Conservation (phyloP, 2,113 vertebrate genomes). For the Cavia aperea region DNA sequence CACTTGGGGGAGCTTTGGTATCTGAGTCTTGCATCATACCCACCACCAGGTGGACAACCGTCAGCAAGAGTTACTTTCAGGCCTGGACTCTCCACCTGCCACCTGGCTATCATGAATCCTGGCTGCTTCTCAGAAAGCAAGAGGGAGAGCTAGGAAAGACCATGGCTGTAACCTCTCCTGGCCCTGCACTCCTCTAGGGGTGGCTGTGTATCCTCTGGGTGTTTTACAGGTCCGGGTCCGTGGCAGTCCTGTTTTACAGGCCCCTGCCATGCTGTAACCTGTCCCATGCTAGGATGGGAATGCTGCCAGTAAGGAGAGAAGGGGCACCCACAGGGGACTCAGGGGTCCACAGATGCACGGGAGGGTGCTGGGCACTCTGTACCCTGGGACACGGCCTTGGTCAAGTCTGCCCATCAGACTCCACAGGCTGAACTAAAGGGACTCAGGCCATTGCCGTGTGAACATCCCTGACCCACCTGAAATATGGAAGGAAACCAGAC, state of each 20-base stretch:
- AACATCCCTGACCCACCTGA: neutral
- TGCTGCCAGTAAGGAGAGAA: too few species aligned
- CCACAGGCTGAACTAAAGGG: neutral
- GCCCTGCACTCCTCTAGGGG: fast-evolving
- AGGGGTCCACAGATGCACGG: neutral
- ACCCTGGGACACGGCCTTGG: neutral
- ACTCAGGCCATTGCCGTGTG: neutral
- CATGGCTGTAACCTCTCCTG: neutral
- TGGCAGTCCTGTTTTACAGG: neutral
- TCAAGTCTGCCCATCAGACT: neutral
- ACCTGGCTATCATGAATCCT: neutral
- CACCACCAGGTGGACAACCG: neutral
- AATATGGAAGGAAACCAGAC: neutral
- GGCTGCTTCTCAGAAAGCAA: neutral
- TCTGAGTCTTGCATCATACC: neutral
- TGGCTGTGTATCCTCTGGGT: neutral
- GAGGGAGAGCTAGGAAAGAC: neutral
- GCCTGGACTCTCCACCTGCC: neutral
- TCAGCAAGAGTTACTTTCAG: neutral
- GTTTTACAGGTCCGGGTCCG: neutral
- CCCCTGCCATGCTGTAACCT: neutral
- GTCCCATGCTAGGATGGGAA: neutral
- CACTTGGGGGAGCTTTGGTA: neutral
- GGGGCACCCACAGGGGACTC: neutral
- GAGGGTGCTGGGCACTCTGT: neutral